These are phyloP conservation scores for Lanistes nyassanus DNA, from an alignment of 1,140 invertebrate genomes.

Conservation along the genomic window DNA sequence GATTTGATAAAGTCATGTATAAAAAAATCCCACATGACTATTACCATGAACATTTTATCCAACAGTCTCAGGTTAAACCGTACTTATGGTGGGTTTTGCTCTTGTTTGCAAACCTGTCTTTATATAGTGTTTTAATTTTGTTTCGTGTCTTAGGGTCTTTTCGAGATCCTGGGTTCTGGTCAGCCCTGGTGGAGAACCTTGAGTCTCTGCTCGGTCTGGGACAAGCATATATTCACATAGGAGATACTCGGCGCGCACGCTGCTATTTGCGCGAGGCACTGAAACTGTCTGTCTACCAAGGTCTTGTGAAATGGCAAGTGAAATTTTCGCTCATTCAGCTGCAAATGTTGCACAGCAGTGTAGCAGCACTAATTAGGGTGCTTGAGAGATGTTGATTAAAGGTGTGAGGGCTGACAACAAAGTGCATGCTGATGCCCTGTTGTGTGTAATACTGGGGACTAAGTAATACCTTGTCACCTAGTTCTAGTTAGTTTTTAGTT, in stretches of 20 bases:
- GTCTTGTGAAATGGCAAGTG: slow-evolving; percentile 40
- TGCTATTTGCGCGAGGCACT: slow-evolving; percentile 45
- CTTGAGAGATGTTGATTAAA: no score
- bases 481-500: no score
- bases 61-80: background rate
- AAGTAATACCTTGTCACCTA: no score
- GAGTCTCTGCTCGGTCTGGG: slow-evolving; percentile 35
- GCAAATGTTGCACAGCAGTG: background rate
- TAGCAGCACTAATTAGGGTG: no score
- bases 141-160: background rate
- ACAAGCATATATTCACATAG: slow-evolving; percentile 33
- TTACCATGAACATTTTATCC: no score
- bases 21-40: background rate
- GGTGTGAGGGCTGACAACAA: no score
- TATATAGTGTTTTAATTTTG: background rate
- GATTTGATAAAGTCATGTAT: background rate
- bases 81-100: background rate
- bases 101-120: background rate
- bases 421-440: background rate
- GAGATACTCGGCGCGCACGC: slow-evolving; percentile 35
- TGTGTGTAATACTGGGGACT: no score
- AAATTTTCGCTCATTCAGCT: background rate
- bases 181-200: slow-evolving; percentile 31
- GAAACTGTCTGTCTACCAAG: slow-evolving; percentile 28
- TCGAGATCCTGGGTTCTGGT: slow-evolving; percentile 27